Evolutionary conservation across 2,113 vertebrate species (phyloP), one percentile per base, ranked within the genome.

Genomic region (Phyllostomus discolor): DNA sequence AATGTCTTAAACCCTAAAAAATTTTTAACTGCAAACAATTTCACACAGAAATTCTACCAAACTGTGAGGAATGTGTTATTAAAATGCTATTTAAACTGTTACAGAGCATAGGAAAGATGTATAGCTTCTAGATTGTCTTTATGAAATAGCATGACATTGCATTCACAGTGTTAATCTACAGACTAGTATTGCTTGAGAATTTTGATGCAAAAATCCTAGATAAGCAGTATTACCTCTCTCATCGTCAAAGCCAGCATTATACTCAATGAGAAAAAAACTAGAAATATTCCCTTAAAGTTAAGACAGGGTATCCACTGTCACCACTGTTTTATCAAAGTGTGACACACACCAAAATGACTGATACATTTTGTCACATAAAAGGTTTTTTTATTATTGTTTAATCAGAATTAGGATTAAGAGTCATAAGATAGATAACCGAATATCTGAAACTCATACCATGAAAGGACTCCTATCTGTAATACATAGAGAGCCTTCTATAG

Each of bases 291-390:
- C n/a, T 79, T 86, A 5, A 94, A 82, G 43, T 95, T 62, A 80
- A 85, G 31, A 57, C 14, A 78, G 31, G 69, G 15, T 66, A 66
- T 35, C 31, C 17, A 11, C 33, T 82, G 7, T 88, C n/a, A 92
- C n/a, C 41, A 75, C 70, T 79, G 7, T 91, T 97, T 79, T 82
- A 79, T 78, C 81, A 67, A 96, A 79, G 15, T 79, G 31, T 82
- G 72, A 66, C 38, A 57, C 8, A 22, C 24, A n/a, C 33, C 72
- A 20, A 76, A 69, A 76, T 96, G 80, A 90, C 69, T 62, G 48
- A 22, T 69, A 86, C 64, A 41, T 54, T 69, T 73, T 16, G 88
- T 54, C 19, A 46, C n/a, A 41, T 43, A 38, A 20, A 90, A 88
- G 15, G 14, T 62, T 57, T 59, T 81, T 38, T 62, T 64, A 17